Base-by-base conservation (phyloP, 2,797 vertebrate genomes). In the Aphelocoma californica region DNA sequence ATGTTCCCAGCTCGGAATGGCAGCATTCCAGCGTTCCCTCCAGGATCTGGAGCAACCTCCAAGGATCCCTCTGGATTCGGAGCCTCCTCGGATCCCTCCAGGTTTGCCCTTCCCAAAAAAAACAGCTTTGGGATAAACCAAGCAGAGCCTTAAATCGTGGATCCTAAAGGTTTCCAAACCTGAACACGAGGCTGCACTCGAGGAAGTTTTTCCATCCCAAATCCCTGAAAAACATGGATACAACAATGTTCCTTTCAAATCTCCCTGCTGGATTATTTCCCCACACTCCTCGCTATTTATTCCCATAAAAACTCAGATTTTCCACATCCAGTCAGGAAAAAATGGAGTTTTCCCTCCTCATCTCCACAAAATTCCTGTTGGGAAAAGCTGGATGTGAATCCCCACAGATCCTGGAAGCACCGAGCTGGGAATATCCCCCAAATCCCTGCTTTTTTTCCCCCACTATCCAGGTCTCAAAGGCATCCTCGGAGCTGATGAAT, bases 401-500 rank as follows among this genome's bases (percentile, higher is more conserved):
- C 31, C 57, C 14, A 10, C 16, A 38, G 25, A 38, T 29, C 48
- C 48, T 44, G 56, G 13, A 38, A 38, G 28, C 1, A 1, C 42
- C 3, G 1, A 44, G 42, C 42, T 44, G 42, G 42, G 42, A 44
- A 44, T 18, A 44, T 42, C 42, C 42, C 47, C 24, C 3, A 34
- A 77, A 62, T 50, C 32, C 14, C 31, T 56, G 9, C 2, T 36
- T 58, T 58, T 57, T 56, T 24, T 9, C 40, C 40, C 16, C 24
- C 18, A 6, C 65, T 8, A 2, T 15, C 6, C 86, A 99, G 99
- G 99, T 99, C 71, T 99, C 99, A 20, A 99, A 99, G 97, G 99
- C 99, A 9, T 99, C 99, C 1, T 99, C 98, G 0, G 99, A 99
- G 92, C 98, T 99, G 77, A 99, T 99, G 99, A 99, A 98, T 94